A percentile compares a stretch with the other conserved stretches of the same genome.
Conservation (phyloP, 1,140 invertebrate genomes). For the Wasmannia auropunctata region DNA sequence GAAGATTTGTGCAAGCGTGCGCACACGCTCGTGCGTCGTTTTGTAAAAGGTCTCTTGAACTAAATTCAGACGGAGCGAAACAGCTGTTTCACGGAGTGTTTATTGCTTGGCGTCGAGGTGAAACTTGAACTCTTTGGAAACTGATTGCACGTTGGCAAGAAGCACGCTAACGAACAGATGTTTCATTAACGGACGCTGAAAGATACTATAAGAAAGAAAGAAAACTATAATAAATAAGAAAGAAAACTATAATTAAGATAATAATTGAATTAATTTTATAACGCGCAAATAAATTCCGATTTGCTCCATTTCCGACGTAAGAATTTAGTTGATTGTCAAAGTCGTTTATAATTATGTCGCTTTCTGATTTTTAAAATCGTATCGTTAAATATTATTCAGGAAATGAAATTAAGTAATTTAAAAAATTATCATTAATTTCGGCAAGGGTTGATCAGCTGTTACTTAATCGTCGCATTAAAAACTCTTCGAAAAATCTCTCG, state of each 20-base stretch:
- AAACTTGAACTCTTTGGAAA: conserved; percentile 63
- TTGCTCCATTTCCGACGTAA: background rate
- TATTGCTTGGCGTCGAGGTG: conserved; percentile 54
- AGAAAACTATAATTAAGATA: background rate
- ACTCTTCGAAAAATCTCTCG: background rate
- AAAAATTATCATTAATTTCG: background rate
- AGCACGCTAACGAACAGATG: background rate
- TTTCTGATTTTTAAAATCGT: background rate
- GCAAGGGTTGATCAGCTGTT: background rate
- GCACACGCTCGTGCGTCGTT: background rate
- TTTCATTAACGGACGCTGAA: background rate
- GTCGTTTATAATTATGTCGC: background rate
- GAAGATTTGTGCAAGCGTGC: background rate
- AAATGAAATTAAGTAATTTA: background rate
- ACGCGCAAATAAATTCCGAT: background rate
- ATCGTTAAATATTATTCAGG: background rate
- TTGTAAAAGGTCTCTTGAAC: conserved; percentile 49
- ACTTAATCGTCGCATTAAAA: background rate
- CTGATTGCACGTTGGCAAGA: conserved; percentile 13
- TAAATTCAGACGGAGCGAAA: conserved; percentile 64
- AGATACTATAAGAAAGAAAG: too few relatives aligned
- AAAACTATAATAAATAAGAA: too few relatives aligned
- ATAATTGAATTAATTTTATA: background rate
- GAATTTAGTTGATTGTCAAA: background rate
- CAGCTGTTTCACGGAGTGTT: conserved; percentile 62